Percentiles rank a stretch among this genome's conserved stretches.
Evolutionary conservation across 1,140 invertebrate genomes (phyloP).

Genomic region (Tribolium castaneum): DNA sequence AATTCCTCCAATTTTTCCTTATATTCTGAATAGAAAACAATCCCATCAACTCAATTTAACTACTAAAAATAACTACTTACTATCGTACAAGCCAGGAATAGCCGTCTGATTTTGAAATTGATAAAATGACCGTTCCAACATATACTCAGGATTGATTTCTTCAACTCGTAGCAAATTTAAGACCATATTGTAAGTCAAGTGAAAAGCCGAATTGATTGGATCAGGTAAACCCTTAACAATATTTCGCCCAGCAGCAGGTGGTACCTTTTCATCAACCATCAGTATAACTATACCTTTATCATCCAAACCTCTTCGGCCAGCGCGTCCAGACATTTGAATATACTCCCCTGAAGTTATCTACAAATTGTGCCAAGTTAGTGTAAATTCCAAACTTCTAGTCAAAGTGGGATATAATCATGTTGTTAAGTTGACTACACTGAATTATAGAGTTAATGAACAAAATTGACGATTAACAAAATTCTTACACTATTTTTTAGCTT

Average conservation of each 20-base stretch:
- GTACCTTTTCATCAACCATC: conserved; percentile 98
- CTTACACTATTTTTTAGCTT: too few species aligned
- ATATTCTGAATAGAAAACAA: conserved; percentile 70
- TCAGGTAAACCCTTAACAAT: conserved; percentile 95
- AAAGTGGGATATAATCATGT: too few species aligned
- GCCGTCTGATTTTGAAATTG: conserved; percentile 99
- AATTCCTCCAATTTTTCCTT: conserved; percentile 77
- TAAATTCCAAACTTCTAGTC: too few species aligned
- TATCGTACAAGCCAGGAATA: conserved; percentile 90
- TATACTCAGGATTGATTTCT: conserved; percentile 99
- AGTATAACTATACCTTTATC: conserved; percentile 98
- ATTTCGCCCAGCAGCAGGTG: conserved; percentile 77
- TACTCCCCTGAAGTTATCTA: conserved; percentile 97
- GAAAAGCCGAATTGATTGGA: conserved; percentile 98
- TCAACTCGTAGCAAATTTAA: conserved; percentile 96
- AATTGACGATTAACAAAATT: too few species aligned
- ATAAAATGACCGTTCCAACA: conserved; percentile 98
- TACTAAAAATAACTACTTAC: conserved; percentile 65
- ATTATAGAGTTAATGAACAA: too few species aligned
- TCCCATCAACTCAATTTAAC: background rate
- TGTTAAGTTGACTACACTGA: too few species aligned
- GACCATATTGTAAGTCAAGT: conserved; percentile 99
- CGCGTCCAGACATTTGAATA: conserved; percentile 99
- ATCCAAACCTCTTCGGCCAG: conserved; percentile 96
- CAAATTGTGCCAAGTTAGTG: background rate